phyloP scores from a whole-genome alignment of 1,140 invertebrate genomes.

The Melitaea cinxia region DNA sequence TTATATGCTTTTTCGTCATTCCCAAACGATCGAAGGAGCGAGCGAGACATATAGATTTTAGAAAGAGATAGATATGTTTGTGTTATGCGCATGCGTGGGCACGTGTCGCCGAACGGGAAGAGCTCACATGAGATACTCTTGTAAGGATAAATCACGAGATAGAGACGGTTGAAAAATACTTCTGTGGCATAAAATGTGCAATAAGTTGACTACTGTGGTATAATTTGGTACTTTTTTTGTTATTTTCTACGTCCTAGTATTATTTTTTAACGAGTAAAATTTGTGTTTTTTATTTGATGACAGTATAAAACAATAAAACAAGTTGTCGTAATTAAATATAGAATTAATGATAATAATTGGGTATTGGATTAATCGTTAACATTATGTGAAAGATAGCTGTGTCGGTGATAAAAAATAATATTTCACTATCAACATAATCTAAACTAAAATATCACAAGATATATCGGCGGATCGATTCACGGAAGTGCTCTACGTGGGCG shows the following conservation, averaged over 20 bases:
- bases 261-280: too few species aligned
- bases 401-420: neutral
- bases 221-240: too few species aligned
- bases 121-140: constrained; percentile 38
- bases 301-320: too few species aligned
- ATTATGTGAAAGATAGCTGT: too few species aligned
- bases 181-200: too few species aligned
- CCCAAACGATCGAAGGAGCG: constrained; percentile 72
- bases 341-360: too few species aligned
- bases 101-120: constrained; percentile 56
- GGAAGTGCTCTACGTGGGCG: constrained; percentile 54
- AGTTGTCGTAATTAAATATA: too few species aligned
- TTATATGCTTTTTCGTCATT: constrained; percentile 80
- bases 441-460: constrained; percentile 40
- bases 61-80: constrained; percentile 42
- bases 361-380: too few species aligned
- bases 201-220: too few species aligned
- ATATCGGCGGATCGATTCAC: constrained; percentile 53
- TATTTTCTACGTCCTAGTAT: too few species aligned
- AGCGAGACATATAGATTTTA: constrained; percentile 36
- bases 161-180: neutral
- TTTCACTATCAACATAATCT: neutral
- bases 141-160: constrained; percentile 49
- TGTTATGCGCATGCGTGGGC: constrained; percentile 63
- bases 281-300: too few species aligned